phyloP scores from a whole-genome alignment of 92 coral and sea anemone genomes.

The Heliopora coerulea region DNA sequence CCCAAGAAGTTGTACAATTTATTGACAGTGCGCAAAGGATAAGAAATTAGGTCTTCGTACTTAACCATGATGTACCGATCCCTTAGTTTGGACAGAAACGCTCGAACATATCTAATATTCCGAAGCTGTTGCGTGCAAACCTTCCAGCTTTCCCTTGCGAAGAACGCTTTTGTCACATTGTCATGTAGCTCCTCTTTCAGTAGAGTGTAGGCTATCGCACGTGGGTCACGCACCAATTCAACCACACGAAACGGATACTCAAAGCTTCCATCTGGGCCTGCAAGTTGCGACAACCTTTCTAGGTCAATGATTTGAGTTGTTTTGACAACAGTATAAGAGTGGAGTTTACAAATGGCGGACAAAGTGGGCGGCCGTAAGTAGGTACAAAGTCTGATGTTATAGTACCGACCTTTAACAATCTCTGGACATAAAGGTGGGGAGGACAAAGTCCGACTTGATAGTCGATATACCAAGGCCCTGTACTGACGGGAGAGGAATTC shows the following conservation, averaged over 20 bases:
- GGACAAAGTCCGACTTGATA: constrained; percentile 80
- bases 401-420: constrained; percentile 41
- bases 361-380: constrained; percentile 74
- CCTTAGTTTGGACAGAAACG: constrained; percentile 71
- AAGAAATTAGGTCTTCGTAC: constrained; percentile 83
- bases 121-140: constrained; percentile 69
- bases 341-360: constrained; percentile 82
- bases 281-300: constrained; percentile 75
- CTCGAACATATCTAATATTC: constrained; percentile 80
- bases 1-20: constrained; percentile 79
- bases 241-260: constrained; percentile 80
- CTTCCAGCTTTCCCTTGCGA: constrained; percentile 50
- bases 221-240: constrained; percentile 89
- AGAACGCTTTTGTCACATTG: neutral
- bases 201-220: constrained; percentile 76
- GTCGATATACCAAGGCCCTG: constrained; percentile 72
- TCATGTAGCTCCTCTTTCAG: constrained; percentile 36
- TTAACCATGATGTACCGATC: constrained; percentile 83
- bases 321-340: constrained; percentile 81
- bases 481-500: constrained; percentile 84
- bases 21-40: constrained; percentile 75
- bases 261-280: constrained; percentile 55
- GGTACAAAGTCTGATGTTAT: constrained; percentile 76
- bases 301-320: constrained; percentile 67
- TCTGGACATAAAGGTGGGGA: constrained; percentile 92